Percentiles rank a stretch among this genome's conserved stretches.
phyloP scores from a whole-genome alignment of 1,140 invertebrate genomes.

The Caenorhabditis tropicalis region DNA sequence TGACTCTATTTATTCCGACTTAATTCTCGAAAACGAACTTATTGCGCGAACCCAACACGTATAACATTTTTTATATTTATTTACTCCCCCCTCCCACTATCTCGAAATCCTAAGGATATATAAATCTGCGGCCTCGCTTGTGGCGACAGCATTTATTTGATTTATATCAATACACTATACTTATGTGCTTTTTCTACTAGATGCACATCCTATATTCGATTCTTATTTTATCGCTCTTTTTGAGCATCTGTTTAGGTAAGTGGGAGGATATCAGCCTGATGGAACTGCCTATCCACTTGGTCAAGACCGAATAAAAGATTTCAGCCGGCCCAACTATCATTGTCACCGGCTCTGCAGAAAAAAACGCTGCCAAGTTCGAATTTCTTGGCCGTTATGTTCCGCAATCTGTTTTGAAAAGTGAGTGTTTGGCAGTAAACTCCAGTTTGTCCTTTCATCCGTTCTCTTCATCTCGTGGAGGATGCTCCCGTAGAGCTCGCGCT shows the following conservation, averaged over 20 bases:
- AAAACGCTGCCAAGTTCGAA: constrained; percentile 3
- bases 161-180: constrained; percentile 20
- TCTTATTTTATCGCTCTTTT: constrained; percentile 9
- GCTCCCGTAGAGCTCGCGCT: neutral
- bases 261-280: too few species aligned
- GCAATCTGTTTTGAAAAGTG: neutral
- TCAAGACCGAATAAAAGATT: neutral
- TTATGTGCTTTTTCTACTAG: neutral
- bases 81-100: neutral
- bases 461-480: neutral
- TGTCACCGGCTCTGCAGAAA: constrained; percentile 27
- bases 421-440: constrained; percentile 9
- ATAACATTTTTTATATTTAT: neutral
- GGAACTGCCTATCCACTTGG: too few species aligned
- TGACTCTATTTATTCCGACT: neutral
- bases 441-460: neutral
- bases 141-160: constrained; percentile 33
- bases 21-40: constrained; percentile 16
- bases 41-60: constrained; percentile 23
- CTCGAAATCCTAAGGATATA: constrained; percentile 7
- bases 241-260: constrained; percentile 11
- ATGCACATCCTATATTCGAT: neutral
- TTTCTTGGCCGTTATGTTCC: neutral
- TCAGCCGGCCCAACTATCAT: constrained; percentile 19
- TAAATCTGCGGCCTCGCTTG: neutral